Conservation (phyloP, 2,888 invertebrate species). For the Apoda limacodes region DNA sequence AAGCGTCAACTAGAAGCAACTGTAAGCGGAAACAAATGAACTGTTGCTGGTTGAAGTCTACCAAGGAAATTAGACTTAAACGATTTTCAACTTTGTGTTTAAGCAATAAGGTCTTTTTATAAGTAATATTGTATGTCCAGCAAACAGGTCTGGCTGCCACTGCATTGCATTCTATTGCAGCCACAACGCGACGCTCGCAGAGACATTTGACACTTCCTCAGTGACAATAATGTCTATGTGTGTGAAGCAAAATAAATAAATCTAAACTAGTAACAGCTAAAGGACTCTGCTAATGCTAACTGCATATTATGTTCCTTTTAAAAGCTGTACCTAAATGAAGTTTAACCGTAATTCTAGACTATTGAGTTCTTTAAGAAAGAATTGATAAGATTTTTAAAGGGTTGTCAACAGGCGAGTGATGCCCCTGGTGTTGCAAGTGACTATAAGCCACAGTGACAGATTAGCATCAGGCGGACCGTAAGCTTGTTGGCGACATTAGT, state of each 20-base stretch:
- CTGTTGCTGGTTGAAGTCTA: constrained; percentile 50
- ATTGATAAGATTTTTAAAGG: no score
- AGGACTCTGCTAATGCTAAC: no score
- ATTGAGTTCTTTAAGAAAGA: no score
- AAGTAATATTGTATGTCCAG: constrained; percentile 30
- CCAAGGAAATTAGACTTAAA: constrained; percentile 27
- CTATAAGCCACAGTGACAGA: no score
- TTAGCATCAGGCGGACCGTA: no score
- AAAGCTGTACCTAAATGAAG: no score
- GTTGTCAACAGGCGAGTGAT: no score
- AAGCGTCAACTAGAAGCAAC: constrained; percentile 41
- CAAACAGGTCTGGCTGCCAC: constrained; percentile 57
- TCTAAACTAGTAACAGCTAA: no score
- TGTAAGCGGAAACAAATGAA: constrained; percentile 64
- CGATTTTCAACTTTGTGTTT: constrained; percentile 23
- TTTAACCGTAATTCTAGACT: no score
- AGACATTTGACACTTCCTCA: constrained; percentile 62
- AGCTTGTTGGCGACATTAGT: no score
- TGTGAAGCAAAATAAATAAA: constrained; percentile 37
- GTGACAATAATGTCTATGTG: constrained; percentile 47
- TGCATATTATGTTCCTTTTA: no score
- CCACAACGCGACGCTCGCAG: constrained; percentile 45
- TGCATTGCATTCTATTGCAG: constrained; percentile 56
- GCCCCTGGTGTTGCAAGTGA: no score
- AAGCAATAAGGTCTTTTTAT: constrained; percentile 28